Base-by-base conservation (phyloP, 2,797 vertebrate genomes). In the Emydoidea blandingii region DNA sequence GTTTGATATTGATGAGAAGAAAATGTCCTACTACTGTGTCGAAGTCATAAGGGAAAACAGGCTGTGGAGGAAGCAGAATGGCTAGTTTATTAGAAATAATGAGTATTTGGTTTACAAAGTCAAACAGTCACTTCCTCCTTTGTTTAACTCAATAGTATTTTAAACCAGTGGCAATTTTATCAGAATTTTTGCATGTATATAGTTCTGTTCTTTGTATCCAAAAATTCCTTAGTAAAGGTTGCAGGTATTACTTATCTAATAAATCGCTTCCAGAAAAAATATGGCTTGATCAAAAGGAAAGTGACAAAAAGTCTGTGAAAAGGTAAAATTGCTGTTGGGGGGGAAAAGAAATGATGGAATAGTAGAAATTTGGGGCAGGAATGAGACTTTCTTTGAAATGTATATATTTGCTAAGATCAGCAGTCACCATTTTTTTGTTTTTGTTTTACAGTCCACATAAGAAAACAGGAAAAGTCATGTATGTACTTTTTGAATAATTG, bases 211-310 rank as follows among this genome's bases (percentile, higher is more conserved):
- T 47, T n/a, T 86, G 11, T 8, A 56, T 96, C 3, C 4, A 47
- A 96, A 92, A 41, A 91, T 92, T 98, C 98, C 98, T 99, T 97
- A 99, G 98, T 97, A 8, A 53, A 56, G 41, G 34, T 91, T 54
- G 90, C 92, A 99, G 99, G 79, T 99, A 99, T 96, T 99, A 99
- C 96, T 98, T 99, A 94, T 99, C 99, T 86, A 99, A 98, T 86
- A 99, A 99, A 91, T 98, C 98, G 23, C 97, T 98, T 95, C 98
- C 98, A 11, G 98, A 98, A 96, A 98, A 98, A 85, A 97, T 98
- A 83, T 99, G 99, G 98, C 95, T 98, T 68, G 98, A 96, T 89
- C 98, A 98, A 49, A 99, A 99, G 91, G 97, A 98, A 85, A 94
- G 41, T n/a, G 97, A 98, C 92, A 98, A 98, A 94, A 98, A 97